Evolutionary conservation across 1,140 invertebrate species (phyloP).

Genomic region (Brachionus sp.): DNA sequence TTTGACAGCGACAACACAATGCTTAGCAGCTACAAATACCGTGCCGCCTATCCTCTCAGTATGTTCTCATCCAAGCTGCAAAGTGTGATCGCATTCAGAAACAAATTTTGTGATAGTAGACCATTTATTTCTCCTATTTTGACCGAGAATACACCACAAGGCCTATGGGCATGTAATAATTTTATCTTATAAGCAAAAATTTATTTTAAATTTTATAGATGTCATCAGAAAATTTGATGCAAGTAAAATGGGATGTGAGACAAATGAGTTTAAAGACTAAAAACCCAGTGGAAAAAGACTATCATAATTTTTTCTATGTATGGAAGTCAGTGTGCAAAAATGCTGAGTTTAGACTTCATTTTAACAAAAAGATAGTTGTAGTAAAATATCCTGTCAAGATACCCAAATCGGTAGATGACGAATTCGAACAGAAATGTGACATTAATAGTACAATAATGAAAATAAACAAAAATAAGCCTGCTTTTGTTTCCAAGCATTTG

Average conservation of each 20-base stretch:
- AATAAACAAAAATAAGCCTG: neutral
- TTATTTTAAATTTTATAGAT: neutral
- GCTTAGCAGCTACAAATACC: conserved; percentile 7
- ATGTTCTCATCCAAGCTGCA: neutral
- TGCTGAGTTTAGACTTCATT: neutral
- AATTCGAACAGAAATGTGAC: conserved; percentile 34
- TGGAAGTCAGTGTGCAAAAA: conserved; percentile 42
- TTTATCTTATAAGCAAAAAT: neutral
- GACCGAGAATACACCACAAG: neutral
- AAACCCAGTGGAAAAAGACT: conserved; percentile 11
- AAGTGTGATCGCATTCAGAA: neutral
- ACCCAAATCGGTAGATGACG: conserved; percentile 34
- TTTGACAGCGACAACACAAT: conserved; percentile 14
- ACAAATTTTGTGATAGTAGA: conserved; percentile 16
- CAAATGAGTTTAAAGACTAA: conserved; percentile 2
- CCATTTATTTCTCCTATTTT: conserved; percentile 36
- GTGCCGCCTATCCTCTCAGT: conserved; percentile 28
- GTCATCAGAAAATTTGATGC: neutral
- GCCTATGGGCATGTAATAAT: neutral
- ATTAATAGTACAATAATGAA: neutral
- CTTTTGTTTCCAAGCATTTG: conserved; percentile 16
- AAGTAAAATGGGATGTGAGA: conserved; percentile 26
- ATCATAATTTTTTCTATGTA: conserved; percentile 15
- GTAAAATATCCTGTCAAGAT: conserved; percentile 38
- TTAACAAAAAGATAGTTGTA: neutral